These are phyloP conservation scores for Pteronotus mesoamericanus DNA, from an alignment of 2,797 vertebrate genomes.

Conservation along the genomic window DNA sequence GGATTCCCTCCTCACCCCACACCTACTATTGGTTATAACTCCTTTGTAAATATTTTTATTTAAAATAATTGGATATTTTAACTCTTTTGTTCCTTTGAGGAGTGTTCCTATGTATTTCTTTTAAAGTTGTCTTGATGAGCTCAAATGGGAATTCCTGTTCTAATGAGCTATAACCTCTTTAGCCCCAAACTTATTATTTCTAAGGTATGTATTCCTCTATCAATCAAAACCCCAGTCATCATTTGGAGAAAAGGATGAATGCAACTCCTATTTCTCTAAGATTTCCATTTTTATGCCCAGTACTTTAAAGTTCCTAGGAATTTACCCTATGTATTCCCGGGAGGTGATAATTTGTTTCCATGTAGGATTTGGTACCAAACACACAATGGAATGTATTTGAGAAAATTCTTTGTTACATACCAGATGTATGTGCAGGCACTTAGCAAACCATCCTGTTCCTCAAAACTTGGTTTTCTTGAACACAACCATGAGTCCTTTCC, in stretches of 20 bases:
- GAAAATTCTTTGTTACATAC: background rate
- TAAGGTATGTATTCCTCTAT: background rate
- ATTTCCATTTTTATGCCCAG: background rate
- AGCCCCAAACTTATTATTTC: background rate
- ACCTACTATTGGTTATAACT: background rate
- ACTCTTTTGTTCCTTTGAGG: background rate
- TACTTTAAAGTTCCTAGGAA: background rate
- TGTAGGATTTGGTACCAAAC: background rate
- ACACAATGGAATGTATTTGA: background rate
- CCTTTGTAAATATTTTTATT: background rate
- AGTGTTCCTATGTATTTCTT: background rate
- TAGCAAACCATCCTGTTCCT: background rate
- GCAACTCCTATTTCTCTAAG: background rate
- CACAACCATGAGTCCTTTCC: background rate
- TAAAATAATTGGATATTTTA: conserved; percentile 17
- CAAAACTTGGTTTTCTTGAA: background rate
- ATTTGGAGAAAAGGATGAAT: background rate
- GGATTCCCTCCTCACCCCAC: background rate
- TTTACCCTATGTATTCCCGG: background rate
- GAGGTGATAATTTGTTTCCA: background rate
- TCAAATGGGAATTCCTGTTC: background rate
- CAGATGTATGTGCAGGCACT: background rate
- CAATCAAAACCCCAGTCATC: background rate
- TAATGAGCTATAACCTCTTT: background rate
- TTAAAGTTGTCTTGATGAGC: background rate